Evolutionary conservation across 2,888 invertebrate species (phyloP), one percentile per base, ranked within the genome.

Genomic region (Auanema sp.): DNA sequence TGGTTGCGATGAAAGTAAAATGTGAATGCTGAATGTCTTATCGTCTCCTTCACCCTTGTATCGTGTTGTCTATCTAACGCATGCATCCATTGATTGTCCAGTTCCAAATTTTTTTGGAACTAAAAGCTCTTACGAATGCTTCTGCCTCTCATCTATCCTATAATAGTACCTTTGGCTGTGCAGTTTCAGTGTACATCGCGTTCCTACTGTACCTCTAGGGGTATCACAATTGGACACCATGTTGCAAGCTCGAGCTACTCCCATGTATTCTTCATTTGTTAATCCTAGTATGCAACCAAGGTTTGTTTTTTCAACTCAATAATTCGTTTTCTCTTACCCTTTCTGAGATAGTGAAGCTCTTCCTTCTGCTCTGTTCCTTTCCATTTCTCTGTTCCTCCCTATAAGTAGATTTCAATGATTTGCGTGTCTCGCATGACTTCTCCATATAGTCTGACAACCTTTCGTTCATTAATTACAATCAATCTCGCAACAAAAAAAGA

Each of bases 121-220:
- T 21, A 47, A 16, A 21, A 16, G 47, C 16, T 21, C 47, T 16
- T 21, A 47, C 47, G 47, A 18, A 21, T 47, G 47, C 47, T 47
- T 16, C 51, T 24, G 11, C 33, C 25, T 21, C 41, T 42, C 2
- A 33, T 41, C 59, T 47, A 47, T 21, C 21, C 21, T 52, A 23
- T 40, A 18, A 18, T 21, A 12, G 24, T 53, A 18, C 53, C 40
- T 33, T 24, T 14, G 11, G 12, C 53, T 24, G 60, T 54, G 66
- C 51, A 16, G 66, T 57, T 62, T 73, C 71, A 61, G 61, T 16
- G 24, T 55, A 14, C 54, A 55, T 16, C 61, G 61, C 14, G 61
- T 54, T 2, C 55, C 41, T 6, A 44, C 41, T n/a, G 55, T 61
- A 16, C 42, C 52, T 16, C 23, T 52, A 23, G 25, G 23, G 18